Evolutionary conservation across 2,113 vertebrate species (phyloP), one percentile per base, ranked within the genome.

Genomic region (Halcyon malimbica): DNA sequence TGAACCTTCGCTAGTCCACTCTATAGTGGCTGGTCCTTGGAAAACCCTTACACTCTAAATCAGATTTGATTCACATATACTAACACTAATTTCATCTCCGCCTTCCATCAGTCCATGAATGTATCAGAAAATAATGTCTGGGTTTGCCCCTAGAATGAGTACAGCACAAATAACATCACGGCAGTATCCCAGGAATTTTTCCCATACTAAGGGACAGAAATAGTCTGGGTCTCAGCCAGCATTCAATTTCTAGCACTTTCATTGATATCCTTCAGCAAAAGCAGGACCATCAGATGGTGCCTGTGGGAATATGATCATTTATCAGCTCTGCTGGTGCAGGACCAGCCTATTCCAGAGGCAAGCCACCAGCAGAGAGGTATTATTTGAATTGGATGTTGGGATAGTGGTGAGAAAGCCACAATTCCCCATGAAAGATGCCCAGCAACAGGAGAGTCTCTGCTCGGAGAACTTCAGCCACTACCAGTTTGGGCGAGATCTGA

Each of bases 401-500:
- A 14, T 3, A 39, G 54, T 0, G 0, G 64, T 50, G 69, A 53
- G 78, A 84, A 95, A 74, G 20, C 59, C 77, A 81, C 1, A 0
- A 37, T 44, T 83, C 16, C 21, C 48, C 65, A n/a, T 21, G 20
- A 59, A 74, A 64, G 62, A 25, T 1, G 4, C 54, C 33, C 25
- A 51, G 54, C 62, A 90, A 63, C 73, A 84, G 73, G 59, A 73
- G 15, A n/a, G 25, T 46, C 42, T 89, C 39, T 94, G 23, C 75
- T 60, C 33, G 39, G 24, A 42, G 13, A 44, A 69, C 39, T 54
- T 59, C 87, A 48, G 24, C 53, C 54, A 35, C 57, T 48, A 74
- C 19, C 53, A 87, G 39, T 35, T 59, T 13, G 9, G 16, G 39
- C 82, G 57, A 90, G 44, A 64, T 14, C 59, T 60, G 57, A 71